Evolutionary conservation across 92 coral and sea anemone species (phyloP).

Genomic region (Palythoa caribaeorum): DNA sequence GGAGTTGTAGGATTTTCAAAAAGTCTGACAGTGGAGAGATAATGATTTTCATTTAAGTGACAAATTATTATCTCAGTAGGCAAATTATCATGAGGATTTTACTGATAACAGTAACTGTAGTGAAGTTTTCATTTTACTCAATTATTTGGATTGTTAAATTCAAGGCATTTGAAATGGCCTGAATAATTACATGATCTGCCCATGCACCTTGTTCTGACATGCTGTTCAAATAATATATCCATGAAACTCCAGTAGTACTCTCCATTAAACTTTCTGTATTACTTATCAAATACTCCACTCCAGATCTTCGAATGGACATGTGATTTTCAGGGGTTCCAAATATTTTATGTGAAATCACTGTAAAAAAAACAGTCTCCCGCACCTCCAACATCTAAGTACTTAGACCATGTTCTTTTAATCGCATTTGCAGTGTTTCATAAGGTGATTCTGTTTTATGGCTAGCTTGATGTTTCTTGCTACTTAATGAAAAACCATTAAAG

Average conservation of each 20-base stretch:
- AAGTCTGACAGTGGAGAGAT: constrained; percentile 48
- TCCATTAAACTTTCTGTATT: constrained; percentile 55
- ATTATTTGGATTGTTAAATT: constrained; percentile 54
- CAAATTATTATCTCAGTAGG: constrained; percentile 17
- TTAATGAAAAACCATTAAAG: too few relatives aligned
- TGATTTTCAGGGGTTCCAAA: constrained; percentile 49
- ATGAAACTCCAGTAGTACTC: constrained; percentile 53
- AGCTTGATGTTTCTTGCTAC: constrained; percentile 23
- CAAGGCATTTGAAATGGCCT: constrained; percentile 55
- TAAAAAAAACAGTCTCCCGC: constrained; percentile 60
- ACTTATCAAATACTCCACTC: constrained; percentile 47
- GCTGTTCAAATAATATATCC: constrained; percentile 44
- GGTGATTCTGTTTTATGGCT: constrained; percentile 1
- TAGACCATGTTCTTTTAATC: constrained; percentile 54
- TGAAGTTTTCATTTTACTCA: constrained; percentile 46
- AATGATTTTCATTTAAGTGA: constrained; percentile 51
- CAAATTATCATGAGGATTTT: constrained; percentile 1
- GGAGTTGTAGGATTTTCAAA: constrained; percentile 22
- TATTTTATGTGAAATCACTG: constrained; percentile 38
- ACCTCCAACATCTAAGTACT: constrained; percentile 49
- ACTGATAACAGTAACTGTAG: constrained; percentile 47
- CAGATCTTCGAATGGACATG: constrained; percentile 28
- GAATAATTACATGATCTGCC: constrained; percentile 65
- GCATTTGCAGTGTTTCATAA: constrained; percentile 42
- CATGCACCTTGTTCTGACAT: constrained; percentile 55